Percentiles rank a stretch among this genome's conserved stretches.
These are phyloP conservation scores for Crax fasciolata DNA, from an alignment of 2,797 vertebrate genomes.

Conservation along the genomic window DNA sequence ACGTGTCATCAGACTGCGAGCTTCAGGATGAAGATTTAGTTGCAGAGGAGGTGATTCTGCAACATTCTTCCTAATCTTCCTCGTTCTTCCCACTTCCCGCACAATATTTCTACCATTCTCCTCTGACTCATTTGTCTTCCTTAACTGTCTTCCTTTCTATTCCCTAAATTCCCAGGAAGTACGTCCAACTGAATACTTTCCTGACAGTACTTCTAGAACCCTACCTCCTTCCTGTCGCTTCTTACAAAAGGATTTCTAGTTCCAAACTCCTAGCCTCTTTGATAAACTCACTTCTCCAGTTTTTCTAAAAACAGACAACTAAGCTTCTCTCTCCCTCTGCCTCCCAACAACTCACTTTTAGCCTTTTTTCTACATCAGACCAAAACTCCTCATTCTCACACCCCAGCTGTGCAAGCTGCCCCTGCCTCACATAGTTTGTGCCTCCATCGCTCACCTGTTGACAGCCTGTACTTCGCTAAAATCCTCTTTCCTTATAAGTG, in stretches of 20 bases:
- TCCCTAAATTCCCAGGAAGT: not conserved
- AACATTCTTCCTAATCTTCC: not conserved
- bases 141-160: not conserved
- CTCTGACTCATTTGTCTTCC: not conserved
- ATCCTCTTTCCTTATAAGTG: not conserved
- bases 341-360: not conserved
- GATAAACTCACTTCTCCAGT: not conserved
- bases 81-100: rapidly evolving
- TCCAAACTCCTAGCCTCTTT: not conserved
- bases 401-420: not conserved
- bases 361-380: not conserved
- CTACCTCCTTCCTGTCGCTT: not conserved
- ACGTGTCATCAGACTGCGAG: not conserved
- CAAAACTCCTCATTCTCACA: not conserved
- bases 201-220: not conserved
- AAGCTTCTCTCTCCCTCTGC: not conserved
- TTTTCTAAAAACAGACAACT: not conserved
- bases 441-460: not conserved
- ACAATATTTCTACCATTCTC: not conserved
- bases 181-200: not conserved
- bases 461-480: not conserved
- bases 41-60: not conserved
- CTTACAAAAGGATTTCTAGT: not conserved
- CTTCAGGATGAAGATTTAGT: not conserved
- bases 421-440: not conserved